phyloP scores from a whole-genome alignment of 2,797 vertebrate species.

The Acomys russatus region DNA sequence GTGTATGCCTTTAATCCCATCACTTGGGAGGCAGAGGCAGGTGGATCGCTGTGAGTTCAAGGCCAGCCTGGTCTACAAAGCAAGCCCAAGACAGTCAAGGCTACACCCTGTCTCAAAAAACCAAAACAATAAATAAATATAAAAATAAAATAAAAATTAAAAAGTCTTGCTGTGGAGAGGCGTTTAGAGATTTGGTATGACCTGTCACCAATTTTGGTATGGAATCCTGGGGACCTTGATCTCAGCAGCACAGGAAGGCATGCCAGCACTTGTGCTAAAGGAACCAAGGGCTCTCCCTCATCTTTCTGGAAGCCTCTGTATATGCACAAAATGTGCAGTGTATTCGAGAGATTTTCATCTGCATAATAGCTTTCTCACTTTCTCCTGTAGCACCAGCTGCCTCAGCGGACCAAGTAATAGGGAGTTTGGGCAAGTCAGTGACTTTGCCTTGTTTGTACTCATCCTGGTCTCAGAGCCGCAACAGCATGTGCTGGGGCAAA shows the following conservation, averaged over 20 bases:
- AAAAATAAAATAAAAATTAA: too few species aligned
- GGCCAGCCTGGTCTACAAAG: too few species aligned
- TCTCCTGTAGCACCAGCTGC: slow-evolving; percentile 42
- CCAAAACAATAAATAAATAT: too few species aligned
- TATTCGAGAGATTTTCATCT: not conserved
- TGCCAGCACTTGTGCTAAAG: not conserved
- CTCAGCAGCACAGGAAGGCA: not conserved
- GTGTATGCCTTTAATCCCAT: too few species aligned
- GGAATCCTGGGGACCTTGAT: not conserved
- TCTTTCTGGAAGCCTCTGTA: not conserved
- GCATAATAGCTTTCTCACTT: not conserved
- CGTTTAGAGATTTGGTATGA: not conserved
- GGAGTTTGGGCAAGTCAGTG: slow-evolving; percentile 69
- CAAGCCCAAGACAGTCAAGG: too few species aligned
- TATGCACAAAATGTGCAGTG: not conserved
- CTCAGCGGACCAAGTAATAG: not conserved
- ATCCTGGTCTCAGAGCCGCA: rapidly evolving
- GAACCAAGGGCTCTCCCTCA: not conserved
- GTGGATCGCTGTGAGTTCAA: too few species aligned
- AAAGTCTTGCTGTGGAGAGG: not conserved
- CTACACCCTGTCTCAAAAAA: too few species aligned
- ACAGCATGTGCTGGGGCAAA: slow-evolving; percentile 89
- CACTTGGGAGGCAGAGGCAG: too few species aligned
- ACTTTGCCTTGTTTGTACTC: slow-evolving; percentile 84
- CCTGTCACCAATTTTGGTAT: not conserved